Evolutionary conservation across 1,140 invertebrate genomes (phyloP).

Genomic region (Anoplophora glabripennis): DNA sequence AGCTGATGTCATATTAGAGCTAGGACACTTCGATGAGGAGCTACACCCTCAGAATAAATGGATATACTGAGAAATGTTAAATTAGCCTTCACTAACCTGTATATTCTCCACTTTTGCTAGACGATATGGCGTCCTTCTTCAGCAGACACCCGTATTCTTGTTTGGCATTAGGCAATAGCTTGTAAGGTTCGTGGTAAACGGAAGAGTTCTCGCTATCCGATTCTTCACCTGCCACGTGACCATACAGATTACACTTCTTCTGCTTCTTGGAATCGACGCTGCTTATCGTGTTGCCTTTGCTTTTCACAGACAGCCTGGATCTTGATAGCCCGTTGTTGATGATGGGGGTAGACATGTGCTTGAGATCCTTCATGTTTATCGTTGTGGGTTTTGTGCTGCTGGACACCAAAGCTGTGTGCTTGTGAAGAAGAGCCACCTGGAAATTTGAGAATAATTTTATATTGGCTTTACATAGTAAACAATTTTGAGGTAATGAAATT

Average conservation of each 20-base stretch:
- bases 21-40: too few species aligned
- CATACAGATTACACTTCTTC: constrained; percentile 48
- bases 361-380: constrained; percentile 66
- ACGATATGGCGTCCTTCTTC: constrained; percentile 52
- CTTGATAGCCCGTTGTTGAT: constrained; percentile 57
- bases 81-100: constrained; percentile 44
- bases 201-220: constrained; percentile 59
- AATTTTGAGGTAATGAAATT: too few species aligned
- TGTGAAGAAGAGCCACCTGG: constrained; percentile 61
- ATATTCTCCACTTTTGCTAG: constrained; percentile 55
- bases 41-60: not conserved
- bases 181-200: constrained; percentile 63
- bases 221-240: constrained; percentile 53
- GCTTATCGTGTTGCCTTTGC: constrained; percentile 44
- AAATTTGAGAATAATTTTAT: constrained; percentile 11
- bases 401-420: constrained; percentile 60
- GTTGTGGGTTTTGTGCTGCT: constrained; percentile 54
- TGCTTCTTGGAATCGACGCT: constrained; percentile 35
- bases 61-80: not conserved
- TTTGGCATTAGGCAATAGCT: constrained; percentile 53
- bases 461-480: too few species aligned
- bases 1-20: too few species aligned
- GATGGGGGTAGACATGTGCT: constrained; percentile 53
- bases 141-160: constrained; percentile 55
- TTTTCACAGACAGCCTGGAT: constrained; percentile 52